Evolutionary conservation across 2,888 invertebrate genomes (phyloP).

Genomic region (Arge pagana): DNA sequence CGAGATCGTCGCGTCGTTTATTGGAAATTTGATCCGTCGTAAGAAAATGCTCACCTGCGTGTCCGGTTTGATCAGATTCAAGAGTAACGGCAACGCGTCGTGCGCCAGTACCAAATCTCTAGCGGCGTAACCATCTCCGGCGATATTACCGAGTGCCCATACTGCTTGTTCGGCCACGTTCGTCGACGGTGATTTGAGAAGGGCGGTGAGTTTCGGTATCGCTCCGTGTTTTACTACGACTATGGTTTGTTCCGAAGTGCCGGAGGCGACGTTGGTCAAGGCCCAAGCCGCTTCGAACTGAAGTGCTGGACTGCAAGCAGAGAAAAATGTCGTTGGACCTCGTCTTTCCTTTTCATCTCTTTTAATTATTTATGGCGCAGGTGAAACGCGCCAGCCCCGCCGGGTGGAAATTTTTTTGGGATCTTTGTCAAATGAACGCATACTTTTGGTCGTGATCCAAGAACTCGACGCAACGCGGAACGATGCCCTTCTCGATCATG

Average conservation of each 20-base stretch:
- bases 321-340: no score
- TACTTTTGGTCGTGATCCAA: constrained; percentile 75
- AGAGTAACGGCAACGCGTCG: constrained; percentile 74
- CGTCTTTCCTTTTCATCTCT: no score
- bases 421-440: constrained; percentile 15
- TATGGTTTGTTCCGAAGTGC: constrained; percentile 87
- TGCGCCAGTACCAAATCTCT: constrained; percentile 79
- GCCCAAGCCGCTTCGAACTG: constrained; percentile 99
- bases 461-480: constrained; percentile 81
- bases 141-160: constrained; percentile 98
- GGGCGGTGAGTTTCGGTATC: constrained; percentile 76
- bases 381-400: no score
- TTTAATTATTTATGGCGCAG: no score
- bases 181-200: constrained; percentile 70
- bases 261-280: constrained; percentile 95
- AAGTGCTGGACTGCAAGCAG: constrained; percentile 68
- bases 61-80: constrained; percentile 69
- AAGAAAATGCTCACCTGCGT: constrained; percentile 57
- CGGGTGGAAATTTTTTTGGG: no score
- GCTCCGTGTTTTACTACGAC: constrained; percentile 87
- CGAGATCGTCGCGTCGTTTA: neutral
- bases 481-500: constrained; percentile 82
- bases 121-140: constrained; percentile 82
- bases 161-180: constrained; percentile 91
- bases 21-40: neutral